Evolutionary conservation across 2,888 invertebrate species (phyloP), one percentile per base, ranked within the genome.

Genomic region (Graphium colonna): DNA sequence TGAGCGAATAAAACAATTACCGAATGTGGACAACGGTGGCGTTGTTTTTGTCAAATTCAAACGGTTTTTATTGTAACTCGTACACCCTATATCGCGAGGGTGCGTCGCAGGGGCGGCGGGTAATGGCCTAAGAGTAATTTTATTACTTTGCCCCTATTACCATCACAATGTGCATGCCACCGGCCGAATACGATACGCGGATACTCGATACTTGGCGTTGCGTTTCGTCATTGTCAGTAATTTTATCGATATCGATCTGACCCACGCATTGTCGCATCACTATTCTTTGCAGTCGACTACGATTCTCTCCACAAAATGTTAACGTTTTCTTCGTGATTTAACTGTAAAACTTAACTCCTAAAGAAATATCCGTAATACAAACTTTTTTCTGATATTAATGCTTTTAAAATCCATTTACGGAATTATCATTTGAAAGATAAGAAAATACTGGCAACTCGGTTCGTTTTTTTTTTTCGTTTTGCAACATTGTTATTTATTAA

Each of bases 61-160:
- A 77, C n/a, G 67, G 73, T 71, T 81, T 82, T 82, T 77, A 79
- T 77, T 77, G 77, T 72, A 72, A 69, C 71, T 77, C 73, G 65
- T 75, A 79, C 85, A 84, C 76, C 86, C 87, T 85, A 71, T 88
- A 82, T 72, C 63, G 72, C 64, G 62, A 65, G 60, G 73, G 75
- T 70, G 73, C 70, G 68, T 61, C 71, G 66, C 68, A 75, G 74
- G 85, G 84, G 83, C 73, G 77, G 63, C 75, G 84, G 75, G 88
- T 88, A 89, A 88, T 89, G 89, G 89, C 81, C 77, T 88, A 87
- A 86, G 77, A 88, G 88, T 89, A 88, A 89, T 89, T 89, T 89
- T 89, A 89, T 88, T 89, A 89, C 87, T 87, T 81, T 88, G 82
- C 85, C 85, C 88, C 88, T 77, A 89, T 89, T 86, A 88, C 79